Conservation (phyloP, 2,888 invertebrate species). For the Oscheius onirici region DNA sequence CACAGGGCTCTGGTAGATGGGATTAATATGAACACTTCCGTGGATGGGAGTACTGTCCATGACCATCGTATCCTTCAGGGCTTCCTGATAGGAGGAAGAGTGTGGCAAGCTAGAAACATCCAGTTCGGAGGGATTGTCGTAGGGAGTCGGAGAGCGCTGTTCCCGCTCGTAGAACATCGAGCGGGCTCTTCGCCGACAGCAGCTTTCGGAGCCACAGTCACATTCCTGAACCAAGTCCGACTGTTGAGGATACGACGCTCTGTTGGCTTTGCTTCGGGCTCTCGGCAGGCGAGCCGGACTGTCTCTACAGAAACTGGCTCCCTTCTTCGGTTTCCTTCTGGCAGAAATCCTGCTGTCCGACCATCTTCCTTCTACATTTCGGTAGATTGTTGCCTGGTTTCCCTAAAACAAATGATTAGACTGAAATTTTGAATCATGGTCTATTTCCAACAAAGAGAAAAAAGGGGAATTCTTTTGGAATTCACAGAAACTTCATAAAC, state of each 20-base stretch:
- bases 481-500: too few relatives aligned
- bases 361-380: slow-evolving; percentile 63
- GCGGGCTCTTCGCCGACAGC: slow-evolving; percentile 25
- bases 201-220: slow-evolving; percentile 30
- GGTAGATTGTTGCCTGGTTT: slow-evolving; percentile 48
- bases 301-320: slow-evolving; percentile 41
- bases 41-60: slow-evolving; percentile 8
- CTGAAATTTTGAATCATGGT: too few relatives aligned
- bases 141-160: slow-evolving; percentile 42
- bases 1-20: slow-evolving; percentile 48
- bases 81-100: slow-evolving; percentile 54
- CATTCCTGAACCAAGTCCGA: slow-evolving; percentile 14
- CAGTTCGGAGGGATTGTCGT: slow-evolving; percentile 38
- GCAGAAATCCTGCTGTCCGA: slow-evolving; percentile 58
- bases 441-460: too few relatives aligned
- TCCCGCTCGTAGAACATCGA: slow-evolving; percentile 18
- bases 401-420: too few relatives aligned
- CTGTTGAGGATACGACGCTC: slow-evolving; percentile 41
- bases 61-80: slow-evolving; percentile 33
- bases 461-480: too few relatives aligned
- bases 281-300: slow-evolving; percentile 53
- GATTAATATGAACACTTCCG: slow-evolving; percentile 34
- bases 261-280: slow-evolving; percentile 39
- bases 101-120: slow-evolving; percentile 33
- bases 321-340: slow-evolving; percentile 33